These are phyloP conservation scores for Drosophila eohydei DNA, from an alignment of 2,888 invertebrate genomes.

Conservation along the genomic window DNA sequence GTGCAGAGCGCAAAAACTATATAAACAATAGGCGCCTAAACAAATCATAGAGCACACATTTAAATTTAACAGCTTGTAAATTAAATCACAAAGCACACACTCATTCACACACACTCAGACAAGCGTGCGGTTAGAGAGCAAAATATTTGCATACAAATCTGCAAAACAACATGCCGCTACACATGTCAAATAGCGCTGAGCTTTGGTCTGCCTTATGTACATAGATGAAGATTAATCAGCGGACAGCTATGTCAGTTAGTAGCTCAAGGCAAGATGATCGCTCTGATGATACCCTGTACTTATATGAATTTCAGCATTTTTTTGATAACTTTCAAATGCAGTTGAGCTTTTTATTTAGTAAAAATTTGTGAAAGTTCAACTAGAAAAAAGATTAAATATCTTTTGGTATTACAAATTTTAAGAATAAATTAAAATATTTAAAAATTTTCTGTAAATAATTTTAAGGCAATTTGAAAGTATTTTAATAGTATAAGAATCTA, in stretches of 20 bases:
- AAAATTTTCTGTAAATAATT: no score
- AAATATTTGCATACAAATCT: constrained; percentile 66
- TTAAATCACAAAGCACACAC: constrained; percentile 51
- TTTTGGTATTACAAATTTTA: no score
- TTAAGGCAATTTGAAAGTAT: neutral
- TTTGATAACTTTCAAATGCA: no score
- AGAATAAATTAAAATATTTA: no score
- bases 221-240: constrained; percentile 59
- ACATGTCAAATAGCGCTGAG: constrained; percentile 56
- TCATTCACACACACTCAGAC: constrained; percentile 14
- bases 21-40: constrained; percentile 48
- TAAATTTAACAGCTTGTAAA: constrained; percentile 60
- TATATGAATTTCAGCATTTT: neutral
- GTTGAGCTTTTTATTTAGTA: no score
- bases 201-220: constrained; percentile 47
- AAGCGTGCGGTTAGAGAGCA: constrained; percentile 18
- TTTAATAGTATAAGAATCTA: neutral
- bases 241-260: constrained; percentile 33
- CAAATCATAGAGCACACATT: constrained; percentile 48
- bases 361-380: no score
- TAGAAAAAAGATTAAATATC: no score
- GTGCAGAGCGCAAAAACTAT: constrained; percentile 11
- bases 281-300: constrained; percentile 13
- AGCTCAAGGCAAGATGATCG: neutral
- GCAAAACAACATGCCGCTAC: constrained; percentile 57